Percentiles rank a stretch among this genome's conserved stretches.
These are phyloP conservation scores for Caenorhabditis macrosperma DNA, from an alignment of 2,888 invertebrate species.

Conservation along the genomic window DNA sequence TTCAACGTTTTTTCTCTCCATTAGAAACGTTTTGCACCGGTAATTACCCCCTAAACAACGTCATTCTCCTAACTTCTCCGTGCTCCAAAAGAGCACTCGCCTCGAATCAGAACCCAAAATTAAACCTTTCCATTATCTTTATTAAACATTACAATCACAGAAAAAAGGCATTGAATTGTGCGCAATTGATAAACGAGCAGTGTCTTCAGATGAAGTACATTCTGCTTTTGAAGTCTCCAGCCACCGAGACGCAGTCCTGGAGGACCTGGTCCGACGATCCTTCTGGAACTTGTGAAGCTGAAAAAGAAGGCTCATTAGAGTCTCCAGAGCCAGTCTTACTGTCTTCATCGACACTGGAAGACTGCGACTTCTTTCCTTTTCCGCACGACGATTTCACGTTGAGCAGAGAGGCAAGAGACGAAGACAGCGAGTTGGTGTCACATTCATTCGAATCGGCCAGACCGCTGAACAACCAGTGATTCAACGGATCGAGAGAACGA, in stretches of 20 bases:
- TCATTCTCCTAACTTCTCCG: no score
- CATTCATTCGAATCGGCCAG: constrained; percentile 52
- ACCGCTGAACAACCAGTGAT: constrained; percentile 37
- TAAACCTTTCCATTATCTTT: constrained; percentile 4
- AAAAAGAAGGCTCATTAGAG: neutral
- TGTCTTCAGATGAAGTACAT: constrained; percentile 72
- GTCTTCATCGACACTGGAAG: constrained; percentile 25
- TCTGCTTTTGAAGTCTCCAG: constrained; percentile 71
- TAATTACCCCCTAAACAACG: constrained; percentile 13
- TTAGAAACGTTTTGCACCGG: constrained; percentile 36
- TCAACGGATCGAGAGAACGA: neutral
- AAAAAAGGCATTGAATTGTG: constrained; percentile 17
- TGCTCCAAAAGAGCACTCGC: neutral
- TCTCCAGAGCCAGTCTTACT: neutral
- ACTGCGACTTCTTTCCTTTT: constrained; percentile 33
- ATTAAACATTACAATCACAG: constrained; percentile 17
- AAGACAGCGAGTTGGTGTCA: constrained; percentile 58
- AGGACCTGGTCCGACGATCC: constrained; percentile 64
- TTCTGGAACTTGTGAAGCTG: constrained; percentile 18
- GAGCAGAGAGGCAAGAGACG: constrained; percentile 64
- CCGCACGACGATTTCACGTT: constrained; percentile 52
- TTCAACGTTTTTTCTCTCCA: constrained; percentile 9
- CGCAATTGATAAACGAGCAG: neutral
- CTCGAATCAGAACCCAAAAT: neutral
- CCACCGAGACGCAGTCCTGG: constrained; percentile 73